Conservation (phyloP, 2,113 vertebrate species). For the Tupaia chinensis region DNA sequence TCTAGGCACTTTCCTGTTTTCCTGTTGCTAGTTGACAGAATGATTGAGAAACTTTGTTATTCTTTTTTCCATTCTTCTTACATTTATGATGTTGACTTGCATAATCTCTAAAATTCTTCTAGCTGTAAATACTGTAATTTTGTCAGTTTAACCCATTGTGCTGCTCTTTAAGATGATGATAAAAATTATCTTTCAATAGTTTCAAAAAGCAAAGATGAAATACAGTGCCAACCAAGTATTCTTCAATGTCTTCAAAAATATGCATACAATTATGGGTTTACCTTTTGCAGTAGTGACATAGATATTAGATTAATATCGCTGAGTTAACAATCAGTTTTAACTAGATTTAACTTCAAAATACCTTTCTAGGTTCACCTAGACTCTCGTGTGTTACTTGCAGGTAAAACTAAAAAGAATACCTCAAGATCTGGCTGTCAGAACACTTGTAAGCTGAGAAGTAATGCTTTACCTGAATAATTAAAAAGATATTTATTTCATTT, state of each 20-base stretch:
- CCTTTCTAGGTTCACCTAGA: background rate
- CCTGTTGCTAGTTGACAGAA: background rate
- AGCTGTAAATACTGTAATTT: background rate
- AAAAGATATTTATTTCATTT: slow-evolving; percentile 35
- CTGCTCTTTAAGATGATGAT: background rate
- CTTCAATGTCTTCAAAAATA: background rate
- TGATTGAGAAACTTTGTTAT: background rate
- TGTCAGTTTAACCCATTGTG: background rate
- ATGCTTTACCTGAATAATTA: background rate
- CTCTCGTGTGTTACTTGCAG: background rate
- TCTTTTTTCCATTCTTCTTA: background rate
- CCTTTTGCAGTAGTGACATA: background rate
- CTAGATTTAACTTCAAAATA: background rate
- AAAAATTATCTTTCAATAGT: background rate
- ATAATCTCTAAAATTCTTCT: background rate
- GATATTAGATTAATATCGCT: background rate
- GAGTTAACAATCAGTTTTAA: background rate
- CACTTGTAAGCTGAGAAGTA: background rate
- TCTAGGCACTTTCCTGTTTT: background rate
- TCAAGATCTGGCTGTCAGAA: background rate
- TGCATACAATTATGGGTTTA: background rate
- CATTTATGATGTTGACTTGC: background rate
- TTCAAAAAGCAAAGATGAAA: background rate
- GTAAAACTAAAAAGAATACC: background rate
- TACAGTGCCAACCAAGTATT: background rate